phyloP scores from a whole-genome alignment of 2,113 vertebrate genomes.

The Leuciscus idus region DNA sequence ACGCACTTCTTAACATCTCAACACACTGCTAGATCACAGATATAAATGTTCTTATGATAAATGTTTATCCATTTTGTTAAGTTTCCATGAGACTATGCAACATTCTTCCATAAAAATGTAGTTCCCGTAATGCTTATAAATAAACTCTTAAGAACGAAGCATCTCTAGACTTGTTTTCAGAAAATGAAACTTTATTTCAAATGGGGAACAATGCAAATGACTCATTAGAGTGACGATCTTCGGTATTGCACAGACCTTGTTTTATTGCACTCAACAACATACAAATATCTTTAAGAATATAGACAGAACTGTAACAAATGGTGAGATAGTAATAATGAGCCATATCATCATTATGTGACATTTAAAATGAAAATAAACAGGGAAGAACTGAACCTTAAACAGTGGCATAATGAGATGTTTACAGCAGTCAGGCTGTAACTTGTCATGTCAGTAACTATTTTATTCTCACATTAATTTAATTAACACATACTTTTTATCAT shows the following conservation, averaged over 20 bases:
- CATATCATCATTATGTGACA: background rate
- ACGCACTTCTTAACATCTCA: background rate
- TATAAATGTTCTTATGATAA: background rate
- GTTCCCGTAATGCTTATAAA: background rate
- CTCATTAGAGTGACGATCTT: background rate
- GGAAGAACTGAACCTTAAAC: background rate
- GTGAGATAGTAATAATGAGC: background rate
- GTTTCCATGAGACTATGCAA: background rate
- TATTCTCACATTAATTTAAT: background rate
- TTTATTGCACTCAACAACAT: constrained; percentile 58
- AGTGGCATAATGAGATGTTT: background rate
- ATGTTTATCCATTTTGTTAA: background rate
- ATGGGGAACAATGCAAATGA: background rate
- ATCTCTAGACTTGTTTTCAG: background rate
- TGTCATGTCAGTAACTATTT: background rate
- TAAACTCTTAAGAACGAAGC: background rate
- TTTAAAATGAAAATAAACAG: constrained; percentile 17
- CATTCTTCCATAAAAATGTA: background rate
- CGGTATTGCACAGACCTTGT: constrained; percentile 50
- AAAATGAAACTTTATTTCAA: background rate
- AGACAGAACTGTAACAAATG: constrained; percentile 39
- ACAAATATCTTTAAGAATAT: constrained; percentile 47
- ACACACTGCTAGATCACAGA: background rate
- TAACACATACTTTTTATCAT: background rate
- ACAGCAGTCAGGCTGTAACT: background rate